A percentile compares a stretch with the other conserved stretches of the same genome.
Conservation (phyloP, 1,140 invertebrate species). For the Drosophila aff. region DNA sequence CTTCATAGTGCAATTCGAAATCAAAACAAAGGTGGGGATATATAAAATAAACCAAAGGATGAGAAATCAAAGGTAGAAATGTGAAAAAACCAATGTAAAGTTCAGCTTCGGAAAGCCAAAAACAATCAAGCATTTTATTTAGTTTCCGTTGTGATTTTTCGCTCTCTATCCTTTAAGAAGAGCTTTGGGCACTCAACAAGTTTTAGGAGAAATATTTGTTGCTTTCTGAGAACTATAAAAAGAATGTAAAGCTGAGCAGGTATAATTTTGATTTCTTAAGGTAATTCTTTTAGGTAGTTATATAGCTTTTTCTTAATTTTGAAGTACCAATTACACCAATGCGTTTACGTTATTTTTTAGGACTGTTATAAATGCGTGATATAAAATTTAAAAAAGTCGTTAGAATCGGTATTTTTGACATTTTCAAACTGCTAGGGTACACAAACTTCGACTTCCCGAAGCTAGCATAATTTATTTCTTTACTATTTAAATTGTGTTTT, state of each 20-base stretch:
- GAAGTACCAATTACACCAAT: too few species aligned
- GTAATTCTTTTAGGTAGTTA: too few species aligned
- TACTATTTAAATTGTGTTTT: conserved; percentile 4
- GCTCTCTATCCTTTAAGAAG: not conserved
- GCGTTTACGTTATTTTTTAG: too few species aligned
- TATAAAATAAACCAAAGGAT: conserved; percentile 5
- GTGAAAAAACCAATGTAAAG: conserved; percentile 7
- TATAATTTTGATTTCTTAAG: too few species aligned
- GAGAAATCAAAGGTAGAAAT: conserved; percentile 17
- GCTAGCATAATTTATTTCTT: not conserved
- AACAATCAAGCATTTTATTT: conserved; percentile 13
- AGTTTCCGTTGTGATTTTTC: conserved; percentile 4
- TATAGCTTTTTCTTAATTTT: not conserved
- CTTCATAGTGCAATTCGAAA: conserved; percentile 7
- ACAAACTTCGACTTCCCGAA: too few species aligned
- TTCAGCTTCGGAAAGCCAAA: conserved; percentile 3
- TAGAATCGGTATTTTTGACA: too few species aligned
- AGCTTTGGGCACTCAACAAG: conserved; percentile 6
- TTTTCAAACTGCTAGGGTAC: too few species aligned
- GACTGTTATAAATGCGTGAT: too few species aligned
- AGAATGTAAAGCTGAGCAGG: not conserved
- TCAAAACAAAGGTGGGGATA: conserved; percentile 5
- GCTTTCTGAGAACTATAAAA: not conserved
- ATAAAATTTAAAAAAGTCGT: too few species aligned
- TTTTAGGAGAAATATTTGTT: not conserved